Evolutionary conservation across 2,888 invertebrate species (phyloP).

Genomic region (Nasonovia ribisnigri): DNA sequence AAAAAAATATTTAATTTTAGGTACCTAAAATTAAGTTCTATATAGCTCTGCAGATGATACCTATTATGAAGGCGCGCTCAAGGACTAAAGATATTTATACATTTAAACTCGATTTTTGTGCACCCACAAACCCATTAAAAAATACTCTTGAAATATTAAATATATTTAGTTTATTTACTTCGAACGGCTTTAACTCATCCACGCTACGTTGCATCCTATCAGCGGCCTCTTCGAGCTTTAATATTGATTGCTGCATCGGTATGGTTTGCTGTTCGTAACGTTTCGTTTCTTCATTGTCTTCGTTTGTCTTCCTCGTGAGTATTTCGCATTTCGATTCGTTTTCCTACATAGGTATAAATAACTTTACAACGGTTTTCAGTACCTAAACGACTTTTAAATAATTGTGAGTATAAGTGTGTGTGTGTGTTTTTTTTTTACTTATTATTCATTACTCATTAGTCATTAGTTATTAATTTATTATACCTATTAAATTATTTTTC

Average conservation of each 20-base stretch:
- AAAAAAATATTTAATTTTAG: neutral
- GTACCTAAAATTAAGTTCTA: neutral
- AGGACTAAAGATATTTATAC: neutral
- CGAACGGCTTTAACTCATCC: slow-evolving; percentile 51
- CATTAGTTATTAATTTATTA: neutral
- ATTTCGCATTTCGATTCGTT: slow-evolving; percentile 45
- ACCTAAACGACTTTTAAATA: neutral
- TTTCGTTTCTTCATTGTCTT: slow-evolving; percentile 41
- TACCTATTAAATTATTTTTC: neutral
- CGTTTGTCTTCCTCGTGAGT: neutral
- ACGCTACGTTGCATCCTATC: slow-evolving; percentile 48
- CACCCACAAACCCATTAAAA: neutral
- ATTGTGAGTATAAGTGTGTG: neutral
- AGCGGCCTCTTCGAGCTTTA: slow-evolving; percentile 30
- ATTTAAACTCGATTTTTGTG: neutral
- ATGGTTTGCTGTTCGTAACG: slow-evolving; percentile 27
- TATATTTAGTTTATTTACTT: slow-evolving; percentile 50
- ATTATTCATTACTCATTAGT: neutral
- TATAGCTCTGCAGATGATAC: neutral
- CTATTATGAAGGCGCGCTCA: neutral
- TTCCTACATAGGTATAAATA: neutral
- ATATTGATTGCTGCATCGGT: slow-evolving; percentile 46
- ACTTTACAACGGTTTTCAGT: neutral
- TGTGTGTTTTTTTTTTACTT: neutral
- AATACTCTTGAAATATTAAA: neutral